Evolutionary conservation across 2,113 vertebrate genomes (phyloP), one percentile per base, ranked within the genome.

Genomic region (Choloepus hoffmanni): DNA sequence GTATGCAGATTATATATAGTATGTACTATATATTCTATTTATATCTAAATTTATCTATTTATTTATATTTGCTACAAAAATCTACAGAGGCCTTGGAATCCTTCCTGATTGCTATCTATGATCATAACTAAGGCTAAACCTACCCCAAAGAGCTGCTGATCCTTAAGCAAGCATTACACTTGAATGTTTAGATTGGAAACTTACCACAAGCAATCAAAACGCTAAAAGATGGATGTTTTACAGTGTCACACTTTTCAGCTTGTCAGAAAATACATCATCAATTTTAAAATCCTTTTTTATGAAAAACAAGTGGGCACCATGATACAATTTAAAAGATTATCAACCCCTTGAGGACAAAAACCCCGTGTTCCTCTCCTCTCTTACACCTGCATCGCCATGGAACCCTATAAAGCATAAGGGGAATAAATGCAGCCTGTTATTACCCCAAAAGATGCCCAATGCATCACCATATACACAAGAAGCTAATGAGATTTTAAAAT

Each of bases 381-480:
- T 55, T 21, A 36, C 0, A 14, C 3, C 0, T 18, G 40, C 12
- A 1, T 79, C 0, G 0, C 43, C 15, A 6, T 1, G 40, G 28
- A 30, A 7, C 11, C 36, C 70, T 28, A 0, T 73, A 50, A 84
- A 50, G 16, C 0, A 16, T 7, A 79, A 76, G 45, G 24, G 50
- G 24, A 76, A 19, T 43, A 36, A 53, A 7, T 30, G 50, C 43
- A 36, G 10, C 33, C 6, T n/a, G 18, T n/a, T 3, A 7, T 19
- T 3, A 58, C 36, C 3, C 55, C 33, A 55, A 2, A 0, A 7
- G 55, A 33, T 40, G 28, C 6, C 24, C 13, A 19, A 3, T 13
- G 30, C 1, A 15, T n/a, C 40, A 30, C 14, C 24, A 21, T 5
- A 21, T 48, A n/a, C 62, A 50, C 70, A 23, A 63, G 40, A 84